Evolutionary conservation across 2,113 vertebrate genomes (phyloP), one percentile per base, ranked within the genome.

Genomic region (Psettodes erumei): DNA sequence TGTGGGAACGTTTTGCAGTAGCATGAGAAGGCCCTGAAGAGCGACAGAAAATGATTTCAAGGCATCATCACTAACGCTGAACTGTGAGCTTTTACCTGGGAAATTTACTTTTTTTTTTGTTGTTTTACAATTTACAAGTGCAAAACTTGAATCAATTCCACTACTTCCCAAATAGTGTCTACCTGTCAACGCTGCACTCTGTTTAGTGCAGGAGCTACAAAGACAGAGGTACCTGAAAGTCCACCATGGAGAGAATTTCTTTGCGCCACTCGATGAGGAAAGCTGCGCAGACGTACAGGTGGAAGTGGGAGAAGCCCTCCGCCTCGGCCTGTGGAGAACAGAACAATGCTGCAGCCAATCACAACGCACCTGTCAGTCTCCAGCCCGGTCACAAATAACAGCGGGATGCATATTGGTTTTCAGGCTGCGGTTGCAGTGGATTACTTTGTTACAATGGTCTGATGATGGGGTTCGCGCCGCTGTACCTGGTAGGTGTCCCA

Each of bases 401-500:
- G 30, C 33, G 9, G 10, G 33, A 35, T 43, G 28, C 4, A 23
- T 0, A 2, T 7, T n/a, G 43, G 16, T 18, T 32, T 54, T 33
- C 18, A 55, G 15, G 5, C 25, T 6, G 18, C 16, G 54, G 18
- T 23, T 40, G 1, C 19, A 25, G 25, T 64, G 11, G 10, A 16
- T 40, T 10, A 33, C 56, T 42, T 33, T 32, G n/a, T 0, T 35
- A n/a, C 0, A 30, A 47, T 19, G 42, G 9, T 32, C 7, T 50
- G 33, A 12, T 40, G 25, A 47, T 23, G 6, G 30, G 38, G 58
- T 85, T 5, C 30, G 5, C 32, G 21, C 2, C 8, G 18, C 15
- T 25, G 8, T 91, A 98, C 97, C 96, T 98, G 97, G 89, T 98
- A 98, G 18, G 97, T 98, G 94, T 98, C 97, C 97, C 97, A 99